Conservation (phyloP, 2,888 invertebrate genomes). For the Terebella lapidaria region DNA sequence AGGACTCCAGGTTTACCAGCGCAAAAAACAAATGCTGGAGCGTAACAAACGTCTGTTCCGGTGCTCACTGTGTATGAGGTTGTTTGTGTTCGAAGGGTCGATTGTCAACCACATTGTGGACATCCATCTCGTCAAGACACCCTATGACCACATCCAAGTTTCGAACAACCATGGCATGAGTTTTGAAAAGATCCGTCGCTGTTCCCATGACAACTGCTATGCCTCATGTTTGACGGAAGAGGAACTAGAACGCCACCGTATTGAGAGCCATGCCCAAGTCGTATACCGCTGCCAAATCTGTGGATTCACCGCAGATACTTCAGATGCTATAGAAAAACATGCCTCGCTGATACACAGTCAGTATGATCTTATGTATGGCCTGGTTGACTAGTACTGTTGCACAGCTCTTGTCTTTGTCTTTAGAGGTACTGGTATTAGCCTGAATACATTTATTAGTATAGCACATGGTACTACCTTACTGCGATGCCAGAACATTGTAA, state of each 20-base stretch:
- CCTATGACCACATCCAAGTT: conserved; percentile 19
- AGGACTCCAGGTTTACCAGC: background rate
- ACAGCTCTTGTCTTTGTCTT: too few species aligned
- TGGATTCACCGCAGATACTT: conserved; percentile 17
- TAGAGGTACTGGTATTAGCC: too few species aligned
- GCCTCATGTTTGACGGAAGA: conserved; percentile 12
- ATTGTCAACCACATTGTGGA: conserved; percentile 20
- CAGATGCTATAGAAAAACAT: conserved; percentile 15
- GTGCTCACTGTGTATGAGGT: conserved; percentile 16
- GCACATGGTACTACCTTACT: too few species aligned
- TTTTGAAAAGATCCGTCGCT: conserved; percentile 19
- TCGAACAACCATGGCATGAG: conserved; percentile 21
- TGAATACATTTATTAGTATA: too few species aligned
- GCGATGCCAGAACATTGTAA: too few species aligned
- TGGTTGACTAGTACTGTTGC: conserved; percentile 1
- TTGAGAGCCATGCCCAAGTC: conserved; percentile 18
- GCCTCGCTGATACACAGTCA: conserved; percentile 18
- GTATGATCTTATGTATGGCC: conserved; percentile 10
- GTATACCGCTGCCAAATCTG: conserved; percentile 23
- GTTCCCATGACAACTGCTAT: conserved; percentile 18
- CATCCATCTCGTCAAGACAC: conserved; percentile 10
- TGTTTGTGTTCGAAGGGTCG: conserved; percentile 24
- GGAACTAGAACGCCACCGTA: conserved; percentile 16
- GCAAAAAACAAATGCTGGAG: conserved; percentile 16
- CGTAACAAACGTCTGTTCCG: conserved; percentile 21